Evolutionary conservation across 2,113 vertebrate genomes (phyloP).

Genomic region (Callipepla californica): DNA sequence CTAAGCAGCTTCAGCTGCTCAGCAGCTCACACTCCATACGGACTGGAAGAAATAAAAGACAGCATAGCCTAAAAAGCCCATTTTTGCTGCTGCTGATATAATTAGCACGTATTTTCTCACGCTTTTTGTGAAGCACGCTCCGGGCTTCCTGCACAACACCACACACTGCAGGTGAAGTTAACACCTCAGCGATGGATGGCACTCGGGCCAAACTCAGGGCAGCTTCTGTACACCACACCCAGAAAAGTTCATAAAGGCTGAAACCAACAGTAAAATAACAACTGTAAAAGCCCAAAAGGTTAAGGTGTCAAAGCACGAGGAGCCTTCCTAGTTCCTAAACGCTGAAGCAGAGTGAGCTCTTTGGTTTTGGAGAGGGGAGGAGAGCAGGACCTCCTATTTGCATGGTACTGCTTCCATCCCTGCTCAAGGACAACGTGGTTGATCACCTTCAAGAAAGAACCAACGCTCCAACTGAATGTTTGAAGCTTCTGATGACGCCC

Average conservation of each 20-base stretch:
- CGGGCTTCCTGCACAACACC: neutral
- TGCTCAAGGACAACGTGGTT: accelerated
- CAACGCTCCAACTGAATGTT: neutral
- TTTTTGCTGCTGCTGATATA: neutral
- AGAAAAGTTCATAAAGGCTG: neutral
- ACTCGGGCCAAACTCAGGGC: neutral
- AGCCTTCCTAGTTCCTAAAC: neutral
- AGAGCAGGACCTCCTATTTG: accelerated
- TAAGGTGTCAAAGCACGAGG: neutral
- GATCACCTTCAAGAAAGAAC: neutral
- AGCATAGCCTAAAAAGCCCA: neutral
- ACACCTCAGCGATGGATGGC: neutral
- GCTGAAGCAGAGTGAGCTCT: accelerated
- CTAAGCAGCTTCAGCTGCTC: neutral
- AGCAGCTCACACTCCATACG: neutral
- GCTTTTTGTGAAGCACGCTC: neutral
- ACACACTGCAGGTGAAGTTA: neutral
- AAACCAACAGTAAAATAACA: neutral
- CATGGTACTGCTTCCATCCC: neutral
- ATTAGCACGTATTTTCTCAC: neutral
- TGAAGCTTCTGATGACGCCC: neutral
- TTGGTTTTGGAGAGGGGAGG: neutral
- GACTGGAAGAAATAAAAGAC: neutral
- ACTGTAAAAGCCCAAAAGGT: neutral
- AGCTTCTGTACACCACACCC: neutral